A percentile compares a stretch with the other conserved stretches of the same genome.
Conservation (phyloP, 2,113 vertebrate species). For the Phaethon lepturus region DNA sequence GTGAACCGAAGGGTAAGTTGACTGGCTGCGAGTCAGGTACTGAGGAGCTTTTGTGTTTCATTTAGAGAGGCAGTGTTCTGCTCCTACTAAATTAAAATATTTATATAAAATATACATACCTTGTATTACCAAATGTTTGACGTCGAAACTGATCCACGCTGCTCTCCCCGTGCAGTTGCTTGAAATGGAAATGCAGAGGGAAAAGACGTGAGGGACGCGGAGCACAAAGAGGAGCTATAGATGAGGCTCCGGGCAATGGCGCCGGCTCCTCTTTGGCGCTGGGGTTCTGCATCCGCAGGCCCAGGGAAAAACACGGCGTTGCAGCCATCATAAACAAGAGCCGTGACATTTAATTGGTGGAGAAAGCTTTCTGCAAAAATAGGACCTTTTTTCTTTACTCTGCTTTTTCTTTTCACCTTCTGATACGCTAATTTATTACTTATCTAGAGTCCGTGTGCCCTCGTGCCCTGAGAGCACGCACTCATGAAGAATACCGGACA, state of each 20-base stretch:
- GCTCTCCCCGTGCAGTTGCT: neutral
- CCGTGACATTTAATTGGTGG: neutral
- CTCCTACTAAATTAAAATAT: neutral
- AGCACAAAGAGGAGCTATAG: conserved; percentile 28
- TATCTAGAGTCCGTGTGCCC: neutral
- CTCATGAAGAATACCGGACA: neutral
- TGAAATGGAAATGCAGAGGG: conserved; percentile 43
- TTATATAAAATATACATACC: neutral
- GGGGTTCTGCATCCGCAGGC: neutral
- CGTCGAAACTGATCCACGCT: neutral
- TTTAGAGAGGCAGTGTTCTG: neutral
- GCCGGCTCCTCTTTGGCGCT: conserved; percentile 25
- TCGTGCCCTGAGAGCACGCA: neutral
- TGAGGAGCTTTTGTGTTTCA: neutral
- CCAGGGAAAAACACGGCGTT: neutral
- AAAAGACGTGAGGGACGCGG: neutral
- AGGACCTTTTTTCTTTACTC: neutral
- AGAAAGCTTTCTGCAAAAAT: neutral
- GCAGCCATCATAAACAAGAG: neutral
- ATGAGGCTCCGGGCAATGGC: conserved; percentile 11
- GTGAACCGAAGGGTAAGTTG: neutral
- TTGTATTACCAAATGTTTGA: neutral
- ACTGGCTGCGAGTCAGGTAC: accelerated
- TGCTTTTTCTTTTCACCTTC: neutral
- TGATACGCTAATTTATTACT: neutral